A percentile compares a stretch with the other conserved stretches of the same genome.
Evolutionary conservation across 2,113 vertebrate species (phyloP).

Genomic region (Oncorhynchus nerka): DNA sequence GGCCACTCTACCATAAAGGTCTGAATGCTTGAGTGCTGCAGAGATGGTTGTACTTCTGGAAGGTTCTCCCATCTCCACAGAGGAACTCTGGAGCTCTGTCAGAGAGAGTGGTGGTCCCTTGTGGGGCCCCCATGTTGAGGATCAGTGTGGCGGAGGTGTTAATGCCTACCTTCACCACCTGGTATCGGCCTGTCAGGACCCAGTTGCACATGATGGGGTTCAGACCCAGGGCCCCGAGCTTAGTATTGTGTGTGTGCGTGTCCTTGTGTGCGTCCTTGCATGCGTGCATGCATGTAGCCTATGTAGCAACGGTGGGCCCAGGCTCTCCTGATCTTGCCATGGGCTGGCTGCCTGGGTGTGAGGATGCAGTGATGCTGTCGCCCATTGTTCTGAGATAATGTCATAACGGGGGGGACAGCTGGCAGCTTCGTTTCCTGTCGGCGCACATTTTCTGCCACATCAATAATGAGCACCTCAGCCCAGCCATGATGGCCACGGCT

Average conservation of each 20-base stretch:
- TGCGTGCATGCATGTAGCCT: neutral
- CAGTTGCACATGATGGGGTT: no score
- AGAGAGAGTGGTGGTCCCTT: no score
- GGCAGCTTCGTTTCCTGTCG: conserved; percentile 71
- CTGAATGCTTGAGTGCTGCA: no score
- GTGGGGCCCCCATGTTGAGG: no score
- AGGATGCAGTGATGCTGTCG: conserved; percentile 16
- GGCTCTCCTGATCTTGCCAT: neutral
- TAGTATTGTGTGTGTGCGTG: neutral
- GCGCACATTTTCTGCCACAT: conserved; percentile 68
- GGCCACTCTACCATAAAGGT: no score
- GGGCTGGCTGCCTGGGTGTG: neutral
- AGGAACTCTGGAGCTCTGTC: no score
- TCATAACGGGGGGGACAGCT: conserved; percentile 68
- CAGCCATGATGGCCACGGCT: conserved; percentile 55
- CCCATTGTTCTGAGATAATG: conserved; percentile 60
- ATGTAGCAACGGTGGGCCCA: no score
- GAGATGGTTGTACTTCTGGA: no score
- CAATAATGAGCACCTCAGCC: conserved; percentile 66
- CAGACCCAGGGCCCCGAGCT: neutral
- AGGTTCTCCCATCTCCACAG: no score
- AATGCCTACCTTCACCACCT: no score
- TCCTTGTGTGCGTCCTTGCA: conserved; percentile 2
- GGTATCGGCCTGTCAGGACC: no score
- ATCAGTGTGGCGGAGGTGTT: no score